phyloP scores from a whole-genome alignment of 2,888 invertebrate species.

The Habrosyne pyritoides region DNA sequence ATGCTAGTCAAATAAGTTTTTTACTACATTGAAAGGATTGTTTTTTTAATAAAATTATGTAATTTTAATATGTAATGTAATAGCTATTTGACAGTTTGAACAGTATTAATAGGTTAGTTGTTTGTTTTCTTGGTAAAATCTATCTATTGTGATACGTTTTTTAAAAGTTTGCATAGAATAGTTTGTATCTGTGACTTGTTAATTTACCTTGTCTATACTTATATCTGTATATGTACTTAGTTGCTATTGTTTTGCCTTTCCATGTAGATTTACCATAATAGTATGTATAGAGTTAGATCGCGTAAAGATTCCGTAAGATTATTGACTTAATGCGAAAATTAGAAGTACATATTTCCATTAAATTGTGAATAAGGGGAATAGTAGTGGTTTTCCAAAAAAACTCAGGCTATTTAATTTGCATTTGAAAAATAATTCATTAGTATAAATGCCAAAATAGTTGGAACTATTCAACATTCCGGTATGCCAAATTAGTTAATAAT shows the following conservation, averaged over 20 bases:
- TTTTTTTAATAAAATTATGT: constrained; percentile 64
- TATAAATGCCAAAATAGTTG: constrained; percentile 58
- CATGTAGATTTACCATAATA: constrained; percentile 16
- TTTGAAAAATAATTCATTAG: constrained; percentile 29
- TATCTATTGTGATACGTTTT: constrained; percentile 70
- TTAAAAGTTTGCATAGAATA: constrained; percentile 52
- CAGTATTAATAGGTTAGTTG: constrained; percentile 82
- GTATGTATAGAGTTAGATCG: constrained; percentile 1
- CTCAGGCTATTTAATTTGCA: constrained; percentile 31
- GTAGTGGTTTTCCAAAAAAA: constrained; percentile 24
- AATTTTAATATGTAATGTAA: constrained; percentile 56
- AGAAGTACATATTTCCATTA: constrained; percentile 12
- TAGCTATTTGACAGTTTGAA: constrained; percentile 64
- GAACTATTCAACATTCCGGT: constrained; percentile 73
- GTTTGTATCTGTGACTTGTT: constrained; percentile 42
- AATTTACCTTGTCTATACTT: constrained; percentile 20
- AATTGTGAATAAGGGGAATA: constrained; percentile 25
- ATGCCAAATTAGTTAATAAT: constrained; percentile 72
- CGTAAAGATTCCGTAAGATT: constrained; percentile 6
- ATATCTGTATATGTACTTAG: constrained; percentile 21
- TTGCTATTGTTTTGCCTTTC: constrained; percentile 23
- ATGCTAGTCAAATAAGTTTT: constrained; percentile 79
- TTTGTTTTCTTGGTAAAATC: constrained; percentile 63
- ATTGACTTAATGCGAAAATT: not conserved
- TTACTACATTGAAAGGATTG: constrained; percentile 64